Base-by-base conservation (phyloP, 2,797 vertebrate species). In the Cyclopterus lumpus region DNA sequence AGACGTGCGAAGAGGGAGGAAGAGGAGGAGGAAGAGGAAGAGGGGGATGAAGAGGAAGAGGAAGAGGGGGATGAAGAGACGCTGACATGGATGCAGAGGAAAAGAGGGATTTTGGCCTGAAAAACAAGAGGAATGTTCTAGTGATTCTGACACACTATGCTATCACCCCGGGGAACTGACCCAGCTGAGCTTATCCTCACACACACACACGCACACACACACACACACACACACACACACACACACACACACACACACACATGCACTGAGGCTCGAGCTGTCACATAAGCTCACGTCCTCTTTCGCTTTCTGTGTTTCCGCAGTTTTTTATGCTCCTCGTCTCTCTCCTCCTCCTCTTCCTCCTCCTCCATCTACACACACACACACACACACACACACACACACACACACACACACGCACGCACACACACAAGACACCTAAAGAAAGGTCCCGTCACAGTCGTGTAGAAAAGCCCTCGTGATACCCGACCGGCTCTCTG, bases 241-340 rank as follows among this genome's bases (percentile, higher is more conserved):
- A 75, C 74, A 64, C 75, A 58, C 54, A 28, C 61, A 42, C 51
- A 36, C 36, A 32, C 59, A 32, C 62, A 67, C 38, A 38, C 36
- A 38, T 10, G 38, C 36, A 38, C 36, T 58, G 82, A 86, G 80
- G 84, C 86, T 79, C 9, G 75, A 83, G 87, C 91, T 91, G 91
- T 92, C 91, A 90, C 87, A 91, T 75, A 76, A 79, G 81, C 88
- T 91, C 18, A 88, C 83, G 68, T 91, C 86, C 79, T 83, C 71
- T 78, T 80, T 69, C 83, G 73, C 73, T 74, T 75, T 40, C 71
- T 82, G 81, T 44, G 8, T 73, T 75, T 69, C 44, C 77, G 26
- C 70, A 9, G 9, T 58, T 53, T 71, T 34, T 55, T 30, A 4
- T 10, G 22, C 70, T 70, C 49, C 30, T 38, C 26, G 0, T 70